These are phyloP conservation scores for Strigops habroptila DNA, from an alignment of 2,113 vertebrate species.

Conservation along the genomic window DNA sequence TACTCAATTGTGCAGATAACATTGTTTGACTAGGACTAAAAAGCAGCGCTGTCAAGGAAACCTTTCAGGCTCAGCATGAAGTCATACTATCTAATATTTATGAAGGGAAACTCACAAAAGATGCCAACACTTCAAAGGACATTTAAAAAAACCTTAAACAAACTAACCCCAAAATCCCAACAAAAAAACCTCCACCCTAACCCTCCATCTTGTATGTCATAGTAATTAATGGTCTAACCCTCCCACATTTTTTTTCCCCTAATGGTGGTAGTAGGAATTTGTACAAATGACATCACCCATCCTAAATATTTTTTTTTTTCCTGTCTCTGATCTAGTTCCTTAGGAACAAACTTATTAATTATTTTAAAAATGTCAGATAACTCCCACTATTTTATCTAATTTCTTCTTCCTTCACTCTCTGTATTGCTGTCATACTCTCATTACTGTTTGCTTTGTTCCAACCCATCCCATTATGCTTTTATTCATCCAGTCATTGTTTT, in stretches of 20 bases:
- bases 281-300: background rate
- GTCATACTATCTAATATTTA: background rate
- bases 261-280: background rate
- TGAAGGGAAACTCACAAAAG: background rate
- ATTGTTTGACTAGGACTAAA: background rate
- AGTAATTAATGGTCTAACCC: background rate
- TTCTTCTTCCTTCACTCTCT: background rate
- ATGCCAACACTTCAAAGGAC: background rate
- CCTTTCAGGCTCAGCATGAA: background rate
- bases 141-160: background rate
- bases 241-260: background rate
- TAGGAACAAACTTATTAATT: background rate
- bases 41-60: background rate
- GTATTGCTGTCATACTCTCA: background rate
- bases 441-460: background rate
- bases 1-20: background rate
- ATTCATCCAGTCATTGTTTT: background rate
- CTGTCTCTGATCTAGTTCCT: background rate
- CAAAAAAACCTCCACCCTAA: background rate
- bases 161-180: background rate
- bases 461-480: background rate
- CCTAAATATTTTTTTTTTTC: background rate
- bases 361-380: background rate
- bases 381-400: background rate
- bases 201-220: background rate